Conservation (phyloP, 2,888 invertebrate species). For the Xestobium rufovillosum region DNA sequence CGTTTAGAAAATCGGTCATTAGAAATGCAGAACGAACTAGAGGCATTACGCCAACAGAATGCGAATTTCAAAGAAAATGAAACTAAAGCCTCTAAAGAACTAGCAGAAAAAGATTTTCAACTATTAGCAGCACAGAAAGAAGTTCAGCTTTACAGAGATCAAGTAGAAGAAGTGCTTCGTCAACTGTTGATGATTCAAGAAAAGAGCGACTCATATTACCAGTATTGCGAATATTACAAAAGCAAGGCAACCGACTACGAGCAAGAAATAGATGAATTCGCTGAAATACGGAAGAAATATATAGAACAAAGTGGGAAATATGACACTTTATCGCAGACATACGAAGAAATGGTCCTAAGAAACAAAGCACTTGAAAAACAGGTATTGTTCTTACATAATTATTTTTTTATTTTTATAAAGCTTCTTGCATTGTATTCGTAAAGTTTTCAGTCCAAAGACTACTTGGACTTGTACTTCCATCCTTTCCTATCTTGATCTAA, state of each 20-base stretch:
- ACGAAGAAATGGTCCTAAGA: constrained; percentile 25
- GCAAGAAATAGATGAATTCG: constrained; percentile 30
- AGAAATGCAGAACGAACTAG: no score
- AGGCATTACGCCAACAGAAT: no score
- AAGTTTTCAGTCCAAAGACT: no score
- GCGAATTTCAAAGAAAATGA: no score
- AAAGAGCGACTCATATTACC: constrained; percentile 25
- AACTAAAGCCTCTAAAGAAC: not conserved
- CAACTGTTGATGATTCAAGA: constrained; percentile 20
- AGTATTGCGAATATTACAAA: constrained; percentile 31
- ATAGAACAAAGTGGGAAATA: constrained; percentile 37
- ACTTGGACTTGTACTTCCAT: no score
- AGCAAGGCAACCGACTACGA: constrained; percentile 29
- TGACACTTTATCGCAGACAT: constrained; percentile 32
- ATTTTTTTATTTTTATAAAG: no score
- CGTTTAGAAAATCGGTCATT: no score
- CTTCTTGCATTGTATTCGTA: no score
- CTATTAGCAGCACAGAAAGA: constrained; percentile 8
- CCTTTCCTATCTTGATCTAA: no score
- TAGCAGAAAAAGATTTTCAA: not conserved
- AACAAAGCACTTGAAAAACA: no score
- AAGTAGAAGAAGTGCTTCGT: constrained; percentile 21
- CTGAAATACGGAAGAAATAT: constrained; percentile 32
- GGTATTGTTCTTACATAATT: no score
- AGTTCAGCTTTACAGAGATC: no score